A percentile compares a stretch with the other conserved stretches of the same genome.
Conservation (phyloP, 2,113 vertebrate species). For the Tauraco erythrolophus region DNA sequence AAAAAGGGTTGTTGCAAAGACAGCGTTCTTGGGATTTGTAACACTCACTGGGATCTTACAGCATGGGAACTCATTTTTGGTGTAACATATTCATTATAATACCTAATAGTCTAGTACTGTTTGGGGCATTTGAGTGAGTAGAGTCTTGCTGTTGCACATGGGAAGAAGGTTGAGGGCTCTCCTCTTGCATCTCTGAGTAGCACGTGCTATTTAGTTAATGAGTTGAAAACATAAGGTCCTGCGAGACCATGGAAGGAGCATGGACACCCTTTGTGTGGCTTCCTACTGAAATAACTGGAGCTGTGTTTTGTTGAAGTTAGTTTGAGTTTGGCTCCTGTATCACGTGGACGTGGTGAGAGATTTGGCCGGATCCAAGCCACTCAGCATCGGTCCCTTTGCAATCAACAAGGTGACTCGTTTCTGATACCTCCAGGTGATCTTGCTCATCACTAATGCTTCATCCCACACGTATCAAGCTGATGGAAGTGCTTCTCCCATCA, state of each 20-base stretch:
- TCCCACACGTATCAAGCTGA: background rate
- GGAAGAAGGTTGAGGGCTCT: background rate
- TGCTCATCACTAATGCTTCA: background rate
- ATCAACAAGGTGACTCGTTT: background rate
- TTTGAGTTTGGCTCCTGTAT: background rate
- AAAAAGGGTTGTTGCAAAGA: background rate
- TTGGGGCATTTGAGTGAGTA: background rate
- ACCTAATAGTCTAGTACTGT: background rate
- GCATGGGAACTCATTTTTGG: background rate
- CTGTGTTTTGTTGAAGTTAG: background rate
- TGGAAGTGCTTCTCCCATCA: background rate
- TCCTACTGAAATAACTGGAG: background rate
- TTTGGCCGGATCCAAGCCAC: background rate
- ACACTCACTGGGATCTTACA: accelerated
- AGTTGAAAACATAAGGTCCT: background rate
- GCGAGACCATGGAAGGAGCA: background rate
- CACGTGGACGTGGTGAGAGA: accelerated
- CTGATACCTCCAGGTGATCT: background rate
- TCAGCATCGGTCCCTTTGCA: accelerated
- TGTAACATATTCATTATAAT: background rate
- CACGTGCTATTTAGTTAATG: background rate
- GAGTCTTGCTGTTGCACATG: background rate
- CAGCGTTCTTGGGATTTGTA: background rate
- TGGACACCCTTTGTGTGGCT: background rate
- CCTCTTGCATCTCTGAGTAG: background rate